Base-by-base conservation (phyloP, 2,797 vertebrate species). In the Anisognathus igniventris region DNA sequence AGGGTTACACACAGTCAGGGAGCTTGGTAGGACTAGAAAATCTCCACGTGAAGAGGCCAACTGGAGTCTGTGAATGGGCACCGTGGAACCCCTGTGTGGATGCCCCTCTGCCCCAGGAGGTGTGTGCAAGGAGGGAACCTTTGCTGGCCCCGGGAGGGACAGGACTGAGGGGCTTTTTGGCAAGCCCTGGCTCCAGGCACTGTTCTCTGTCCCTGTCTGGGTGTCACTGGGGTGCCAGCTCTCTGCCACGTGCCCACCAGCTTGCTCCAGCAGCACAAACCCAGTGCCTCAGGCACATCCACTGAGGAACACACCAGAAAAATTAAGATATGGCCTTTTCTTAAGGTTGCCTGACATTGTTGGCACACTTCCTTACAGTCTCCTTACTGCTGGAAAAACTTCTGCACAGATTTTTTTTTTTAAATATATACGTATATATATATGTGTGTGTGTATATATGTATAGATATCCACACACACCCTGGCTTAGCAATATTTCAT, bases 321-420 rank as follows among this genome's bases (percentile, higher is more conserved):
- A 95, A 95, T 88, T 50, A 91, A 96, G 95, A 94, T 94, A 86
- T 50, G 94, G 96, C 97, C 96, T 97, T 97, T 95, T 87, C 80
- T 94, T 92, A 90, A 88, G 93, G 81, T 93, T 80, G 86, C 85
- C 74, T 60, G 47, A 89, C 89, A 10, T 60, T 7, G n/a, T 62
- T 95, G 96, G 90, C 92, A 92, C 28, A 28, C 95, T 94, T 96
- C 90, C 95, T 77, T 94, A 87, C 78, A 80, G 56, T 90, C 95
- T 93, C 91, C 92, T 93, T 92, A 95, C 93, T 88, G 92, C 85
- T 92, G 89, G 92, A 76, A 95, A 96, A 93, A 95, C 75, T 93
- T 89, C 90, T 72, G 95, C 93, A 95, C 91, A 94, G 81, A 68
- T 51, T 6, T 45, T 11, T 24, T 27, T 6, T 45, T 70, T 50